Evolutionary conservation across 1,140 invertebrate species (phyloP), one percentile per base, ranked within the genome.

Genomic region (Aphelenchoides fujianensis): DNA sequence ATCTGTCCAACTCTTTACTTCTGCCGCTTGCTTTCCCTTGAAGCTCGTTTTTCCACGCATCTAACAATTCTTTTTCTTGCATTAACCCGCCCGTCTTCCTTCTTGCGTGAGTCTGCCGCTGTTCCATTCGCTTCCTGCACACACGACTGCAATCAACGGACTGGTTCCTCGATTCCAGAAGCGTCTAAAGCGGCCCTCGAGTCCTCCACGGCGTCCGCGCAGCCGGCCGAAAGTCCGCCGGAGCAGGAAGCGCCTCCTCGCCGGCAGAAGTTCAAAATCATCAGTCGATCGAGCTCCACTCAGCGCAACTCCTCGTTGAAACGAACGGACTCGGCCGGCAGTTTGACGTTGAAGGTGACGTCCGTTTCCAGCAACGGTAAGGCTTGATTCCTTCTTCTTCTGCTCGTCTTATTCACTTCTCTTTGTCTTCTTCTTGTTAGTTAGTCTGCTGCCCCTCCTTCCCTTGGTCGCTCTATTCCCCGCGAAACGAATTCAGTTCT

Each of bases 201-300:
- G 41, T 23, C 12, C 12, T 12, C 23, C 12, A 23, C 41, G 41
- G 41, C 41, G 12, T 48, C 41, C 41, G 41, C 23, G 12, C 12
- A 48, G 34, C 28, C 5, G 55, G n/a, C 63, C 63, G 53, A n/a
- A n/a, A n/a, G n/a, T n/a, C n/a, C n/a, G n/a, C n/a, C 63, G 23
- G 63, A 35, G 32, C 27, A 0, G 36, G 16, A 12, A 35, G 53
- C 63, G 53, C 63, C 63, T 23, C 19, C 36, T 12, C 63, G 63
- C 23, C 63, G 63, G 12, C 63, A 66, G 31, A 66, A 66, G 63
- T 66, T 66, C 3, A 66, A 66, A 66, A 66, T 66, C 31, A 66
- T 66, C 1, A 41, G 28, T 2, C 63, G 63, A n/a, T 66, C 63
- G 16, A 36, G 16, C n/a, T 66, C 63, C 12, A 12, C 31, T 34